Evolutionary conservation across 2,888 invertebrate species (phyloP).

Genomic region (Diaperis boleti): DNA sequence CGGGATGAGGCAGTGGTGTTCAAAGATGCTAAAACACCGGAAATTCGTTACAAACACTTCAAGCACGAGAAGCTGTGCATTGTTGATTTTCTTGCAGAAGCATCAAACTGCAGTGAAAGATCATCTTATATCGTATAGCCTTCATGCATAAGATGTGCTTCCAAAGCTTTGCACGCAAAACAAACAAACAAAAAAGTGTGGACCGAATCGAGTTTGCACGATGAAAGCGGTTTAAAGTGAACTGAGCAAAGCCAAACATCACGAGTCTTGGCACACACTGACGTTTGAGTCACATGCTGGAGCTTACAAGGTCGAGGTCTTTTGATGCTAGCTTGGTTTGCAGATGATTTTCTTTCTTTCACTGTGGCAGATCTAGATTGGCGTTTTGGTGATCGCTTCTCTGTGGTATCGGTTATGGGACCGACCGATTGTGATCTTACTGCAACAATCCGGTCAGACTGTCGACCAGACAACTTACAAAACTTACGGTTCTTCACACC

Average conservation of each 20-base stretch:
- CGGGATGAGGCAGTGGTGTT: slow-evolving; percentile 81
- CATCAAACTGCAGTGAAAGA: slow-evolving; percentile 36
- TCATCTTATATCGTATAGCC: slow-evolving; percentile 24
- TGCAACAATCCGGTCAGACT: slow-evolving; percentile 53
- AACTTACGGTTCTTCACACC: slow-evolving; percentile 67
- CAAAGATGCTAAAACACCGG: slow-evolving; percentile 78
- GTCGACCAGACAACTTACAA: background rate
- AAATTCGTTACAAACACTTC: slow-evolving; percentile 58
- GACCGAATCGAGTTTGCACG: slow-evolving; percentile 45
- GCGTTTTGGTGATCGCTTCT: slow-evolving; percentile 83
- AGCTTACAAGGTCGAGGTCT: slow-evolving; percentile 80
- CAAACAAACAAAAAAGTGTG: slow-evolving; percentile 40
- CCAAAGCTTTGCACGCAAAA: slow-evolving; percentile 48
- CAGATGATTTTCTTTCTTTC: slow-evolving; percentile 75
- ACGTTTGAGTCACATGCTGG: slow-evolving; percentile 49
- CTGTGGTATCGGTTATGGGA: slow-evolving; percentile 69
- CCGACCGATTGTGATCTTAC: slow-evolving; percentile 80
- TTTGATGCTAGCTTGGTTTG: slow-evolving; percentile 70
- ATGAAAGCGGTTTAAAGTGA: slow-evolving; percentile 48
- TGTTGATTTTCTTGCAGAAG: slow-evolving; percentile 46
- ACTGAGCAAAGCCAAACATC: slow-evolving; percentile 56
- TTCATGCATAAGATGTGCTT: slow-evolving; percentile 25
- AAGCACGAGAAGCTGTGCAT: slow-evolving; percentile 48
- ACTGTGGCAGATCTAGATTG: slow-evolving; percentile 78
- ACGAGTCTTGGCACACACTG: slow-evolving; percentile 67